A percentile compares a stretch with the other conserved stretches of the same genome.
Conservation (phyloP, 1,140 invertebrate genomes). For the Heliconius hewitsoni region DNA sequence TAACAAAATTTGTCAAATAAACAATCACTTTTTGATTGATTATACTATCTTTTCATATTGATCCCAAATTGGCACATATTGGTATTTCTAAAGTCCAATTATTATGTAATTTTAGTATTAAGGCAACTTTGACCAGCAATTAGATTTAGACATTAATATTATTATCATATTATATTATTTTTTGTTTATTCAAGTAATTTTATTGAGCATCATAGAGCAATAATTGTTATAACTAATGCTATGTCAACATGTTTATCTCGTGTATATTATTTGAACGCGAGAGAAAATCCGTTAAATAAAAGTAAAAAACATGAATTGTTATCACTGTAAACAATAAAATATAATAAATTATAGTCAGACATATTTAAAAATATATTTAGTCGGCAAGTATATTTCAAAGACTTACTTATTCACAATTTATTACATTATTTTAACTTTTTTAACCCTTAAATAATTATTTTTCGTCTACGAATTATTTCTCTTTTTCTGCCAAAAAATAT, state of each 20-base stretch:
- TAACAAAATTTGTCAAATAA: too few relatives aligned
- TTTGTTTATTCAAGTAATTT: not conserved
- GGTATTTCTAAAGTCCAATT: not conserved
- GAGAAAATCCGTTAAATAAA: not conserved
- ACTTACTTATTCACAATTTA: too few relatives aligned
- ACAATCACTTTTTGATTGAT: too few relatives aligned
- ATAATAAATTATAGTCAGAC: not conserved
- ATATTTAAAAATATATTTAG: not conserved
- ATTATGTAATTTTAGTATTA: slow-evolving; percentile 1
- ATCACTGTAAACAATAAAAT: slow-evolving; percentile 2
- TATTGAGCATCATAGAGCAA: not conserved
- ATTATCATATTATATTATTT: slow-evolving; percentile 4
- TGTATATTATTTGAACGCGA: not conserved
- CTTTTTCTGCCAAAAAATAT: not conserved
- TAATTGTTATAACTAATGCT: not conserved
- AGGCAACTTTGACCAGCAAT: slow-evolving; percentile 7
- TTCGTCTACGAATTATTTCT: too few relatives aligned
- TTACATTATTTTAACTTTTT: too few relatives aligned
- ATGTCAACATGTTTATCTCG: not conserved
- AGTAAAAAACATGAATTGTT: not conserved
- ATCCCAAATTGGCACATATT: not conserved
- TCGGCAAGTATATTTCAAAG: too few relatives aligned
- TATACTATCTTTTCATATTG: not conserved
- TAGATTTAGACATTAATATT: not conserved
- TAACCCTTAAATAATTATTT: too few relatives aligned